Evolutionary conservation across 2,113 vertebrate species (phyloP), one percentile per base, ranked within the genome.

Genomic region (Micromys minutus): DNA sequence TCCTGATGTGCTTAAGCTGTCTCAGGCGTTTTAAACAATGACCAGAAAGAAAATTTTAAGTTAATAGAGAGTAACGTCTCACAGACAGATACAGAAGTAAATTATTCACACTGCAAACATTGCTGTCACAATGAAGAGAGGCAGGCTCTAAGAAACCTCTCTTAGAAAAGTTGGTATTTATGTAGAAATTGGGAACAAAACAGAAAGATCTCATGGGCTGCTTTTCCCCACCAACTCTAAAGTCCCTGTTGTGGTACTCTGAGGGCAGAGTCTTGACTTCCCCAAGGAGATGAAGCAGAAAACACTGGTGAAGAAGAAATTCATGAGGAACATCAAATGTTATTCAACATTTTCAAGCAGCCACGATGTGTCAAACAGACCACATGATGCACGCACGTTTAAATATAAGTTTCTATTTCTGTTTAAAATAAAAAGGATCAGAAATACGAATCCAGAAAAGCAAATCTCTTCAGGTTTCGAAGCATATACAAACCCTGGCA

Each of bases 331-430:
- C 39, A 91, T 88, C 89, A 88, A 93, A 95, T 93, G 94, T 96
- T 96, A 97, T 97, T 96, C 89, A 72, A 97, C 97, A 98, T 98
- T 97, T 98, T 97, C 98, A 98, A 98, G 96, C 95, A 98, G 98
- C 97, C 97, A 98, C 96, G 97, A 97, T 98, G 97, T 94, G 97
- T 97, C 98, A 98, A 97, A 96, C 90, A 97, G 98, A 97, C 98
- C 98, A 98, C 98, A 97, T 97, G 98, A 98, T 97, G 97, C 95
- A 97, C 98, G 97, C 97, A 97, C 98, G 97, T 97, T 98, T 98
- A 98, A 98, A 98, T 98, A 98, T 98, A 97, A 96, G 97, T 98
- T 98, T 98, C 98, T 98, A 98, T 98, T 98, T 98, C 97, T 98
- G 96, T 98, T 98, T 97, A 98, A 98, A 98, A 98, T 97, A 96